These are phyloP conservation scores for Accipiter virgatus DNA, from an alignment of 2,113 vertebrate genomes.

Conservation along the genomic window DNA sequence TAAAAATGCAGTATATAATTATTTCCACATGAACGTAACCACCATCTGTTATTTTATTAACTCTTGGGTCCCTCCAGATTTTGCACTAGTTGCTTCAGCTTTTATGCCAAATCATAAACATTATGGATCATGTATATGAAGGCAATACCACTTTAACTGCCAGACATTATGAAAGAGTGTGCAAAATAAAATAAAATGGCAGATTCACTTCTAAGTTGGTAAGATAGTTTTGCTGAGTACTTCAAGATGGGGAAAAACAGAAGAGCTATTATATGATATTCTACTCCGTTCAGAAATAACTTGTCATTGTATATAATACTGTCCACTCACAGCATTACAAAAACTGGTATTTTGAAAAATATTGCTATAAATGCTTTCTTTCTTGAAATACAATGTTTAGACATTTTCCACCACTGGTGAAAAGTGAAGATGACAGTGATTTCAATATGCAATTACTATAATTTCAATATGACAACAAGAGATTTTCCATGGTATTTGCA, in stretches of 20 bases:
- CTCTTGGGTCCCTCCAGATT: neutral
- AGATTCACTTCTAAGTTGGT: conserved; percentile 27
- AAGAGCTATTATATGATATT: neutral
- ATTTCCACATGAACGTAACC: neutral
- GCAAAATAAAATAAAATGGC: conserved; percentile 11
- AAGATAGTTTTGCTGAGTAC: neutral
- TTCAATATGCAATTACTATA: neutral
- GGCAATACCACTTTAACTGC: conserved; percentile 13
- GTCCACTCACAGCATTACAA: neutral
- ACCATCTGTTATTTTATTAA: neutral
- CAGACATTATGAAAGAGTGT: neutral
- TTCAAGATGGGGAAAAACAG: conserved; percentile 1
- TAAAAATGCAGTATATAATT: neutral
- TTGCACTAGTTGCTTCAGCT: neutral
- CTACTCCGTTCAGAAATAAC: conserved; percentile 18
- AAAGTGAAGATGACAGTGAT: neutral
- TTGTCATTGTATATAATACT: neutral
- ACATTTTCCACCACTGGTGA: neutral
- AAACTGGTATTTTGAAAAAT: neutral
- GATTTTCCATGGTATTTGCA: neutral
- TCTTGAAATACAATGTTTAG: neutral
- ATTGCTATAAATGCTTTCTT: neutral
- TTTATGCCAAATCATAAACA: neutral
- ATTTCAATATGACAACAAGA: neutral
- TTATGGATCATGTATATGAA: neutral